These are phyloP conservation scores for Hydrophis major DNA, from an alignment of 2,797 vertebrate genomes.

Conservation along the genomic window DNA sequence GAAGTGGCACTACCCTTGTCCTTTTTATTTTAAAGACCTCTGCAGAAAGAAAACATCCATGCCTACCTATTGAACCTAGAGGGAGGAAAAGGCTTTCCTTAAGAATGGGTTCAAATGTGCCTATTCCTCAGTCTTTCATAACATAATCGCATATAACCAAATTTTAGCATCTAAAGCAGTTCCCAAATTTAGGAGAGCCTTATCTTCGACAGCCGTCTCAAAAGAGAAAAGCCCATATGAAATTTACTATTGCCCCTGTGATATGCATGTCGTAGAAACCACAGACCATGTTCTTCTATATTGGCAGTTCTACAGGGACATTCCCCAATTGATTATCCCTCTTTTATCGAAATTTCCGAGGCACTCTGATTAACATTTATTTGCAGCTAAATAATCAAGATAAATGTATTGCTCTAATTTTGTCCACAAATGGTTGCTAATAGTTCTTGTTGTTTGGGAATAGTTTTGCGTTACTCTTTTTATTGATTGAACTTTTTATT, in stretches of 20 bases:
- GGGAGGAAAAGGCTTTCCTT: slow-evolving; percentile 24
- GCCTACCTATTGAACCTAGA: background rate
- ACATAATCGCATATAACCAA: background rate
- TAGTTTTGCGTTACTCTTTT: background rate
- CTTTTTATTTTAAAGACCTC: slow-evolving; percentile 43
- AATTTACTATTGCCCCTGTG: background rate
- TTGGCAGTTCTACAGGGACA: background rate
- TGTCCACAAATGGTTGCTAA: background rate
- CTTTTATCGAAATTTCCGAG: background rate
- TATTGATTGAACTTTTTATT: background rate
- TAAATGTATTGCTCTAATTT: background rate
- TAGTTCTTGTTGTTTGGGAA: background rate
- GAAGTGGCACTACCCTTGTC: slow-evolving; percentile 42
- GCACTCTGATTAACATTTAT: background rate
- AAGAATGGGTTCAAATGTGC: slow-evolving; percentile 37
- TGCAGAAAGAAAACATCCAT: slow-evolving; percentile 31
- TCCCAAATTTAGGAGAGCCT: background rate
- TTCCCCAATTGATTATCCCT: background rate
- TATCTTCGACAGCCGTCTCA: background rate
- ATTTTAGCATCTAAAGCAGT: background rate
- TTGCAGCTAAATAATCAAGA: background rate
- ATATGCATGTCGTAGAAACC: background rate
- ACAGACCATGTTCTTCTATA: background rate
- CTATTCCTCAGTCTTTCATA: background rate
- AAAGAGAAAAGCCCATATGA: background rate